Evolutionary conservation across 2,113 vertebrate species (phyloP).

Genomic region (Actinemys pallida): DNA sequence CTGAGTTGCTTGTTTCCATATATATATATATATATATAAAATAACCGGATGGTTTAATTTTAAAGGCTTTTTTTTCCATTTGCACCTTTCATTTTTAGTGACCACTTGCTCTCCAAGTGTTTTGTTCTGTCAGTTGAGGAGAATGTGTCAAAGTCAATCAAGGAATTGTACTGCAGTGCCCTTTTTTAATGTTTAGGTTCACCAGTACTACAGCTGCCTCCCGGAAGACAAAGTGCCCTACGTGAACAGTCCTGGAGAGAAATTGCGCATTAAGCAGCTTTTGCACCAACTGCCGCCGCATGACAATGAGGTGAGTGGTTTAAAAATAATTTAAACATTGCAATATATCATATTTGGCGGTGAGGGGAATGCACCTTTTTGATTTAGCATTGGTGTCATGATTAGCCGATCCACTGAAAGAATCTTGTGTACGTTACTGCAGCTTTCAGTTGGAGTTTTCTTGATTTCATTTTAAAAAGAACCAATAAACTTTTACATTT

Average conservation of each 20-base stretch:
- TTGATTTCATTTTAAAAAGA: neutral
- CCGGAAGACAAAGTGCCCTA: slow-evolving; percentile 99
- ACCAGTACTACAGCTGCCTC: slow-evolving; percentile 98
- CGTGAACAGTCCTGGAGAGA: slow-evolving; percentile 97
- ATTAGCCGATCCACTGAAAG: neutral
- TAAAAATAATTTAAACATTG: neutral
- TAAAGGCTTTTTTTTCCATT: neutral
- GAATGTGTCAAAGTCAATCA: neutral
- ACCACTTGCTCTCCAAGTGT: neutral
- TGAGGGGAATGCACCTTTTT: neutral
- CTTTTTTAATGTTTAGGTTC: slow-evolving; percentile 84
- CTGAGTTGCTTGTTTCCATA: neutral
- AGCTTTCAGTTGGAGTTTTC: neutral
- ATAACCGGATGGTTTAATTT: neutral
- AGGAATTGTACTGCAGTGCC: slow-evolving; percentile 33
- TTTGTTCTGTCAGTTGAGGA: neutral
- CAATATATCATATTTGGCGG: neutral
- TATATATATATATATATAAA: neutral
- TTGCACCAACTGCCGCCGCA: slow-evolving; percentile 97
- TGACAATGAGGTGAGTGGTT: slow-evolving; percentile 95
- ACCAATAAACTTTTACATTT: neutral
- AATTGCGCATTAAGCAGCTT: slow-evolving; percentile 96
- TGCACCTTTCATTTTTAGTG: neutral
- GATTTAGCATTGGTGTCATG: neutral
- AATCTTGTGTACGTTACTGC: accelerated